phyloP scores from a whole-genome alignment of 2,888 invertebrate species.

The Drosophila suboccidentalis region DNA sequence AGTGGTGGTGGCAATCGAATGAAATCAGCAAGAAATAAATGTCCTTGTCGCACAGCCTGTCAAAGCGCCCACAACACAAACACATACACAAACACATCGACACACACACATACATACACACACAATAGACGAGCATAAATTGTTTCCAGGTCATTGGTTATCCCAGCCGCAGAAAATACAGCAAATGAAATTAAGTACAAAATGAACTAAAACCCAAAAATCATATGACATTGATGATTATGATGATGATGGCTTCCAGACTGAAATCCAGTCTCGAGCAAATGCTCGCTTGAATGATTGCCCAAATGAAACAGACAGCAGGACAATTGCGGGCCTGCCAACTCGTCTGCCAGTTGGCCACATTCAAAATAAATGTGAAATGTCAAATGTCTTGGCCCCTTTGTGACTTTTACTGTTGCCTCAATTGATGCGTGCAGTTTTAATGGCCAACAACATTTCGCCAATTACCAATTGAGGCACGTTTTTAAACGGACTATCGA shows the following conservation, averaged over 20 bases:
- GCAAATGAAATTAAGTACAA: constrained; percentile 76
- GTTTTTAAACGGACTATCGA: constrained; percentile 25
- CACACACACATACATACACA: constrained; percentile 2
- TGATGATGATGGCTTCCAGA: constrained; percentile 60
- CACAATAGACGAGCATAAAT: constrained; percentile 68
- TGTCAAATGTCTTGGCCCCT: constrained; percentile 55
- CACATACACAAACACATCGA: constrained; percentile 1
- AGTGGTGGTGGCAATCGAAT: constrained; percentile 55
- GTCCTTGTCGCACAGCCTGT: constrained; percentile 72
- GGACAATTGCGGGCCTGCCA: neutral
- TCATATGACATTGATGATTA: constrained; percentile 76
- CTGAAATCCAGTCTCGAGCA: constrained; percentile 24
- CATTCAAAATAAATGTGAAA: constrained; percentile 68
- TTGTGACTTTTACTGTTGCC: constrained; percentile 38
- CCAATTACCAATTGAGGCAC: constrained; percentile 48
- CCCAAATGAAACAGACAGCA: constrained; percentile 36
- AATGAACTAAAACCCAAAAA: constrained; percentile 58
- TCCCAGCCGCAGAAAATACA: constrained; percentile 70
- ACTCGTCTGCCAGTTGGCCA: constrained; percentile 40
- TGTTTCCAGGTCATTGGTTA: constrained; percentile 79
- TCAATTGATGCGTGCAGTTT: constrained; percentile 70
- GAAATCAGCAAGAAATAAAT: constrained; percentile 80
- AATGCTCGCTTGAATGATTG: constrained; percentile 61
- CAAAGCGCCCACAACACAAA: constrained; percentile 35
- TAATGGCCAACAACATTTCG: constrained; percentile 66